A percentile compares a stretch with the other conserved stretches of the same genome.
phyloP scores from a whole-genome alignment of 2,113 vertebrate species.

The Pimephales promelas region DNA sequence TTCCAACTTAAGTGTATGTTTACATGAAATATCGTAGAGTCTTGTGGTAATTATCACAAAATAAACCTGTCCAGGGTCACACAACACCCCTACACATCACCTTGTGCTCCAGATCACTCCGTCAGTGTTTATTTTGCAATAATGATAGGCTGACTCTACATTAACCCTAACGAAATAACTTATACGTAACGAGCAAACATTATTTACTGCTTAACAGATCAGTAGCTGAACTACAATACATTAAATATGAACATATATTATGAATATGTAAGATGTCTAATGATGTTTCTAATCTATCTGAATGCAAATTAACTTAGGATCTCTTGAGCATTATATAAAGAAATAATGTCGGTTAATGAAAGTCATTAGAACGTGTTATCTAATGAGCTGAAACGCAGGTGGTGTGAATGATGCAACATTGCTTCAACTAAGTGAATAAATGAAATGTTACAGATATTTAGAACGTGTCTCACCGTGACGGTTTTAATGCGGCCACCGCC shows the following conservation, averaged over 20 bases:
- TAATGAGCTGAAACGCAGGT: slow-evolving; percentile 1
- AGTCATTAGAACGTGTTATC: not conserved
- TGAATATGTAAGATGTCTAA: not conserved
- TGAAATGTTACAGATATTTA: slow-evolving; percentile 16
- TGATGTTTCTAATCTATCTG: not conserved
- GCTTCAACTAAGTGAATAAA: not conserved
- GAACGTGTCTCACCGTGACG: slow-evolving; percentile 74
- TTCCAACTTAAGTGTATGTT: not conserved
- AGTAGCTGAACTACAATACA: not conserved
- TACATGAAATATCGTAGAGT: not conserved
- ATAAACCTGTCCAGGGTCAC: not conserved
- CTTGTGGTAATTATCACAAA: not conserved
- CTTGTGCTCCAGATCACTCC: not conserved
- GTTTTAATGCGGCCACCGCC: slow-evolving; percentile 84
- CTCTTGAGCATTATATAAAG: not conserved
- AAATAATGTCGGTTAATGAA: not conserved
- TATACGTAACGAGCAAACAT: slow-evolving; percentile 27
- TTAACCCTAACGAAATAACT: slow-evolving; percentile 19
- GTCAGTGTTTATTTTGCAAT: not conserved
- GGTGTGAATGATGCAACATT: not conserved
- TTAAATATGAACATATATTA: not conserved
- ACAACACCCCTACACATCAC: not conserved
- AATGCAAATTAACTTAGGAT: slow-evolving; percentile 20
- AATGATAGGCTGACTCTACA: slow-evolving; percentile 1
- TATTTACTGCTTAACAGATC: slow-evolving; percentile 2